Percentiles rank a stretch among this genome's conserved stretches.
Conservation (phyloP, 2,797 vertebrate genomes). For the Pampus argenteus region DNA sequence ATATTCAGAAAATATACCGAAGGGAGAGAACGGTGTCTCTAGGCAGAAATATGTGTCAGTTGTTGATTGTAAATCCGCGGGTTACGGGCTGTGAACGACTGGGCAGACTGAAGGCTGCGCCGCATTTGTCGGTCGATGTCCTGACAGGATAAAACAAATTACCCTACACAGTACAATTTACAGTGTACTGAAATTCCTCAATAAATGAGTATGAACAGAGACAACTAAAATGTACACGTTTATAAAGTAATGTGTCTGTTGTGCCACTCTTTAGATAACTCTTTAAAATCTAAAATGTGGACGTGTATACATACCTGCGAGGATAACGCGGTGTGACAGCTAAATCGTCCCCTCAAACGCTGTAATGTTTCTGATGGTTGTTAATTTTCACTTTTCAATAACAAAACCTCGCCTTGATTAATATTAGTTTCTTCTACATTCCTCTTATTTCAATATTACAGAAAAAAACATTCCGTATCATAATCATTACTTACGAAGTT, state of each 20-base stretch:
- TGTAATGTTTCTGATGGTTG: slow-evolving; percentile 59
- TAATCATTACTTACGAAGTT: no score
- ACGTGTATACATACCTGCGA: slow-evolving; percentile 72
- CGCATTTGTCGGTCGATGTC: slow-evolving; percentile 84
- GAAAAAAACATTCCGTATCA: neutral
- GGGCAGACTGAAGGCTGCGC: slow-evolving; percentile 82
- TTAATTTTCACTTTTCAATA: slow-evolving; percentile 42
- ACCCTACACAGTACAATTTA: neutral
- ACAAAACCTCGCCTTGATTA: neutral
- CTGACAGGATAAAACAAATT: slow-evolving; percentile 68
- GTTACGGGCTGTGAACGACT: slow-evolving; percentile 75
- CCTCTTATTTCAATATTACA: neutral
- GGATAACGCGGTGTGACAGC: slow-evolving; percentile 77
- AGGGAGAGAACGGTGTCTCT: slow-evolving; percentile 50
- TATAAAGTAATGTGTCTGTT: rapidly evolving
- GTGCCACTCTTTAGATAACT: rapidly evolving
- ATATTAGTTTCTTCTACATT: rapidly evolving
- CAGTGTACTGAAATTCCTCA: rapidly evolving
- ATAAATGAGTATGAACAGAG: rapidly evolving
- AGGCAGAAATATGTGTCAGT: slow-evolving; percentile 41
- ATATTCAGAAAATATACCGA: slow-evolving; percentile 68
- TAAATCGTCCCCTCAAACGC: slow-evolving; percentile 77
- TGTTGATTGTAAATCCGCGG: slow-evolving; percentile 79
- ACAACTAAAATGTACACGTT: rapidly evolving
- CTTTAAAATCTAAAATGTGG: neutral